Evolutionary conservation across 2,113 vertebrate genomes (phyloP).

Genomic region (Mesembrinibis cayennensis): DNA sequence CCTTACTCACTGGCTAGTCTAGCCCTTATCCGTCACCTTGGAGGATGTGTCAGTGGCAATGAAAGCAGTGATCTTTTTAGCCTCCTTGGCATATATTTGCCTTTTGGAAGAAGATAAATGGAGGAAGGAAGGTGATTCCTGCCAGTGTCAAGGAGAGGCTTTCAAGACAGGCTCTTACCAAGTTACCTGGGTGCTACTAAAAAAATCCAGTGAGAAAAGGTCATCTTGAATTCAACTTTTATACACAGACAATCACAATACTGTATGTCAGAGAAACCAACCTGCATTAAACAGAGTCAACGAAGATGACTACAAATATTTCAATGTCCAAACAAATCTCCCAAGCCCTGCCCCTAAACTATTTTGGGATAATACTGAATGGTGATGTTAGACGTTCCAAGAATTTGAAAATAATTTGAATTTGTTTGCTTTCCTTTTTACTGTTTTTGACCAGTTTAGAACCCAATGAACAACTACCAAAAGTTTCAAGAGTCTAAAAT

Average conservation of each 20-base stretch:
- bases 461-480: not conserved
- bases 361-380: not conserved
- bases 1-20: not conserved
- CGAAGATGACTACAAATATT: not conserved
- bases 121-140: not conserved
- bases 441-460: not conserved
- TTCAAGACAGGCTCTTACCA: not conserved
- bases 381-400: not conserved
- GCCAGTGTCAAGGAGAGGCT: not conserved
- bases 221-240: not conserved
- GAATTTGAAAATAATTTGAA: not conserved
- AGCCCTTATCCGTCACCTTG: not conserved
- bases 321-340: not conserved
- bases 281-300: not conserved
- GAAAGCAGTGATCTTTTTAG: not conserved
- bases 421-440: not conserved
- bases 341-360: not conserved
- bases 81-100: not conserved
- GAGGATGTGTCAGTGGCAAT: not conserved
- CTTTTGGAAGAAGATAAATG: constrained; percentile 2
- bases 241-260: not conserved
- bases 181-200: not conserved
- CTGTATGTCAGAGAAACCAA: not conserved
- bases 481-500: not conserved
- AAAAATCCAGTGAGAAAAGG: not conserved